Base-by-base conservation (phyloP, 2,113 vertebrate genomes). In the Sceloporus undulatus region DNA sequence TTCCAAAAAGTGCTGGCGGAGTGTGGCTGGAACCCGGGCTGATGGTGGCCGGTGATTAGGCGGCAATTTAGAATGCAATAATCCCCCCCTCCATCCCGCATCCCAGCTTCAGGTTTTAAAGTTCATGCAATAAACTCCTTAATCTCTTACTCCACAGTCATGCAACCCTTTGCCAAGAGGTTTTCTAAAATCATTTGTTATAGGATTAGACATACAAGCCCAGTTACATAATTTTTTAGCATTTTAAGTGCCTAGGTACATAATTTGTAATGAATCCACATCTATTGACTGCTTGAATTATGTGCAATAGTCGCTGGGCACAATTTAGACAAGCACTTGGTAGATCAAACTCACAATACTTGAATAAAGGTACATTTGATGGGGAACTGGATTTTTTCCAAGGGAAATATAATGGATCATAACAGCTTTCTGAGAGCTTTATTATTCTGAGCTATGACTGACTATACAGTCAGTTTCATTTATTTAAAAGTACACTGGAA, bases 391-490 rank as follows among this genome's bases (percentile, higher is more conserved):
- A 34, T 34, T 74, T 87, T 82, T 66, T 82, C 56, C 71, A 82
- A 75, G 59, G 29, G 79, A 65, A 82, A 76, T 87, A 87, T 82
- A 76, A 87, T 76, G 71, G 79, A 62, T 82, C 71, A 76, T 68
- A 87, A 87, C 79, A 68, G 40, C 71, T 56, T 82, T 82, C 70
- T 76, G 79, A 74, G 54, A 82, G 70, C 54, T 70, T 65, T 87
- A 87, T 87, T 75, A 82, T 87, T 87, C 70, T 75, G 79, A 66
- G 52, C 54, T 80, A 65, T 65, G 38, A 75, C 62, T n/a, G 59
- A 59, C 29, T 86, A 85, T 54, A 68, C 29, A 79, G 62, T 70
- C 42, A 82, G 56, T 66, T 82, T 76, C 38, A 87, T 75, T 87
- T 87, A 66, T 82, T 65, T 76, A 87, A 87, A 75, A 87, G 42